These are phyloP conservation scores for Petroica traversi DNA, from an alignment of 2,113 vertebrate species.

Conservation along the genomic window DNA sequence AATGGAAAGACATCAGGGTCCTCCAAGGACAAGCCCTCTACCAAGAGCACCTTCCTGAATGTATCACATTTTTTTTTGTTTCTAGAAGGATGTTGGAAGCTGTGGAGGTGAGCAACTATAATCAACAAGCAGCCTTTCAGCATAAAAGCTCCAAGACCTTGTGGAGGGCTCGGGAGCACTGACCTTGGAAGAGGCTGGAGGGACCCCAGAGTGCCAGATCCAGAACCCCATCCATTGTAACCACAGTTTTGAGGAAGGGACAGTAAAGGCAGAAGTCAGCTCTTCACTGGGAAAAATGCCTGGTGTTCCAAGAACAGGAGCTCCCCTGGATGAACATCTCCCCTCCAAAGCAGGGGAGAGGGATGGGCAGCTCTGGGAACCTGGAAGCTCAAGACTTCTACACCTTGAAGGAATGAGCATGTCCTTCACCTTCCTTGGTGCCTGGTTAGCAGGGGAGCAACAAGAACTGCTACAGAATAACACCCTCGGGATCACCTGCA, in stretches of 20 bases:
- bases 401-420: neutral
- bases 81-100: neutral
- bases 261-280: neutral
- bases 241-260: neutral
- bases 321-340: neutral
- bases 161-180: accelerated
- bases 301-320: neutral
- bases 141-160: neutral
- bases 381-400: neutral
- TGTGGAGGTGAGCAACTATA: neutral
- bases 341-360: neutral
- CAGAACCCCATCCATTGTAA: neutral
- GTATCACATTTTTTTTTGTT: neutral
- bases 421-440: neutral
- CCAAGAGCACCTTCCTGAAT: neutral
- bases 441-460: neutral
- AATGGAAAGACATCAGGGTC: neutral
- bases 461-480: neutral
- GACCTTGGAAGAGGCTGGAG: neutral
- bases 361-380: neutral
- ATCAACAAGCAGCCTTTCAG: neutral
- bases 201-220: neutral
- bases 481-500: neutral
- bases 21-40: neutral
- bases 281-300: neutral